A percentile compares a stretch with the other conserved stretches of the same genome.
phyloP scores from a whole-genome alignment of 2,797 vertebrate species.

The Acanthiza pusilla region DNA sequence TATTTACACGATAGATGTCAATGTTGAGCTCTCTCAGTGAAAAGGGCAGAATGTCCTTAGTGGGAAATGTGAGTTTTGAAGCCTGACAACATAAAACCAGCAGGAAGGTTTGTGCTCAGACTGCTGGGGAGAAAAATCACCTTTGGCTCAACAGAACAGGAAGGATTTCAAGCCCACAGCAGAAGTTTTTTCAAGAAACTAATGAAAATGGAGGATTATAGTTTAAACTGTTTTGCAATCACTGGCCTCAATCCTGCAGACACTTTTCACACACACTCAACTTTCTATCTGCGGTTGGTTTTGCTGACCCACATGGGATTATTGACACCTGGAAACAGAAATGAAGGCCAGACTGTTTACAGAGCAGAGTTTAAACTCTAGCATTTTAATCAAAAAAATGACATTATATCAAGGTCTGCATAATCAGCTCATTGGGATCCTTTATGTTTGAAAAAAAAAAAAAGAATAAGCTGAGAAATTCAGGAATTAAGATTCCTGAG shows the following conservation, averaged over 20 bases:
- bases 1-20: not conserved
- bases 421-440: not conserved
- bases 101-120: not conserved
- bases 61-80: not conserved
- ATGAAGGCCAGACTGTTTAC: not conserved
- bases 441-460: not conserved
- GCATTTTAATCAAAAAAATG: not conserved
- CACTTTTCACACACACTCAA: not conserved
- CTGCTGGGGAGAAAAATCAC: conserved; percentile 15
- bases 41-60: not conserved
- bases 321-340: not conserved
- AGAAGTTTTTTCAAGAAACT: conserved; percentile 26
- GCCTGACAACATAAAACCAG: not conserved
- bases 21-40: not conserved
- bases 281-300: not conserved
- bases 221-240: conserved; percentile 30
- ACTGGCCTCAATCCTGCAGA: not conserved
- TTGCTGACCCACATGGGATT: not conserved
- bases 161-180: not conserved
- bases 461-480: not conserved
- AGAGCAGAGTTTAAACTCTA: not conserved
- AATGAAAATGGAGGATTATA: conserved; percentile 27
- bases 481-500: not conserved
- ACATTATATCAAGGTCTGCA: not conserved
- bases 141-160: conserved; percentile 9